Evolutionary conservation across 2,888 invertebrate species (phyloP).

Genomic region (Rutpela maculata): DNA sequence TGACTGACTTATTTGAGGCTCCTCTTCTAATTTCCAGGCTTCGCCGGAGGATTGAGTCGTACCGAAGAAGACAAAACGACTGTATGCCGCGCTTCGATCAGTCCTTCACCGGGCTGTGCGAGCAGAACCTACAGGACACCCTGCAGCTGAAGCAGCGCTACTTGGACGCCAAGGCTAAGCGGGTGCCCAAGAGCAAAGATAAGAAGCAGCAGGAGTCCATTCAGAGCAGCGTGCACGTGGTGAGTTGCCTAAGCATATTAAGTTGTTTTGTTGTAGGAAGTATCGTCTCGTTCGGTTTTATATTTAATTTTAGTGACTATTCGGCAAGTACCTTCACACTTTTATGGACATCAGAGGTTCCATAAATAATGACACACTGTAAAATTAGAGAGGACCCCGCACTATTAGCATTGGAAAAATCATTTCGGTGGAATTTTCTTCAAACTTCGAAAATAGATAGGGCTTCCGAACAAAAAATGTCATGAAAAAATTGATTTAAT

Average conservation of each 20-base stretch:
- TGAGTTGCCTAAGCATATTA: conserved; percentile 71
- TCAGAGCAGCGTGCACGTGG: conserved; percentile 87
- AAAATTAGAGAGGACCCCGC: too few relatives aligned
- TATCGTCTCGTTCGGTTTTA: too few relatives aligned
- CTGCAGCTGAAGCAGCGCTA: conserved; percentile 91
- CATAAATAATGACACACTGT: too few relatives aligned
- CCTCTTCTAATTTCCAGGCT: conserved; percentile 73
- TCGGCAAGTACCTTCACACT: too few relatives aligned
- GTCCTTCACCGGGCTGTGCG: conserved; percentile 90
- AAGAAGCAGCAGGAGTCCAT: conserved; percentile 78
- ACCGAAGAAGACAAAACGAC: conserved; percentile 89
- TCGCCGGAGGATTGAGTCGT: conserved; percentile 89
- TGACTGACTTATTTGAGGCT: not conserved
- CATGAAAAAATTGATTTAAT: too few relatives aligned
- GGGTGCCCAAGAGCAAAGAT: conserved; percentile 90
- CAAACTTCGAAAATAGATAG: too few relatives aligned
- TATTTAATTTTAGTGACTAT: too few relatives aligned
- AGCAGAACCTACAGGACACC: conserved; percentile 94
- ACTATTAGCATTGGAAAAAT: too few relatives aligned
- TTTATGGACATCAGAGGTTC: too few relatives aligned
- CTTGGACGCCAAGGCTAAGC: conserved; percentile 92
- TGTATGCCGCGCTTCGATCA: conserved; percentile 92
- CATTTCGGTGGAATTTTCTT: too few relatives aligned
- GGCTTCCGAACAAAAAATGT: too few relatives aligned
- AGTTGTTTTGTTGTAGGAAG: conserved; percentile 2